These are phyloP conservation scores for Cotesia congregata DNA, from an alignment of 2,888 invertebrate species.

Conservation along the genomic window DNA sequence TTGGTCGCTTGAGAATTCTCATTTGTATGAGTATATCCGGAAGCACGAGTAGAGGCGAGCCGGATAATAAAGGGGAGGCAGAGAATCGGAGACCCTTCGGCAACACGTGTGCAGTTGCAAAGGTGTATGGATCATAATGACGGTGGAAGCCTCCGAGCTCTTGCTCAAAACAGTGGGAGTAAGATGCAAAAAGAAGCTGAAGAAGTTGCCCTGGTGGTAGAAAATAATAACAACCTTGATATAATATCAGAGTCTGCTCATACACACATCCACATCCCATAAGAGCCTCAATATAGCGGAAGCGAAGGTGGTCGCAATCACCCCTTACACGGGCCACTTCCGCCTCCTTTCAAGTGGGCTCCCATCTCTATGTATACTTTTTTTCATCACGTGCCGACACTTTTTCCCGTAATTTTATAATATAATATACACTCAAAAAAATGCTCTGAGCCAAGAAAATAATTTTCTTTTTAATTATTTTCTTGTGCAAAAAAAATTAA, in stretches of 20 bases:
- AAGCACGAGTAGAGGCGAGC: constrained; percentile 29
- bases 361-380: not conserved
- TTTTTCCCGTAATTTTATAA: constrained; percentile 24
- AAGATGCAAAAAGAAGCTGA: constrained; percentile 49
- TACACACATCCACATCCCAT: too few relatives aligned
- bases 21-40: constrained; percentile 39
- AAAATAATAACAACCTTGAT: constrained; percentile 51
- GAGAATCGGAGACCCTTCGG: constrained; percentile 23
- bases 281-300: constrained; percentile 65
- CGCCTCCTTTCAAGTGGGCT: constrained; percentile 54
- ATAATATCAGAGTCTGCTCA: constrained; percentile 45
- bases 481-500: too few relatives aligned
- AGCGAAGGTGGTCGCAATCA: constrained; percentile 69
- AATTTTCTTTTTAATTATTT: too few relatives aligned
- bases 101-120: constrained; percentile 40
- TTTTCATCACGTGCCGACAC: constrained; percentile 37
- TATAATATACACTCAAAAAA: not conserved
- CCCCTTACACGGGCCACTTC: constrained; percentile 66
- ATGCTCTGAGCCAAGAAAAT: too few relatives aligned
- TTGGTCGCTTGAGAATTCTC: constrained; percentile 15
- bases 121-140: constrained; percentile 3
- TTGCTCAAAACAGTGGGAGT: constrained; percentile 34
- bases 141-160: constrained; percentile 31
- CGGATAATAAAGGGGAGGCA: constrained; percentile 24
- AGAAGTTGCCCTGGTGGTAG: not conserved